Conservation (phyloP, 2,113 vertebrate species). For the Fulmarus glacialis region DNA sequence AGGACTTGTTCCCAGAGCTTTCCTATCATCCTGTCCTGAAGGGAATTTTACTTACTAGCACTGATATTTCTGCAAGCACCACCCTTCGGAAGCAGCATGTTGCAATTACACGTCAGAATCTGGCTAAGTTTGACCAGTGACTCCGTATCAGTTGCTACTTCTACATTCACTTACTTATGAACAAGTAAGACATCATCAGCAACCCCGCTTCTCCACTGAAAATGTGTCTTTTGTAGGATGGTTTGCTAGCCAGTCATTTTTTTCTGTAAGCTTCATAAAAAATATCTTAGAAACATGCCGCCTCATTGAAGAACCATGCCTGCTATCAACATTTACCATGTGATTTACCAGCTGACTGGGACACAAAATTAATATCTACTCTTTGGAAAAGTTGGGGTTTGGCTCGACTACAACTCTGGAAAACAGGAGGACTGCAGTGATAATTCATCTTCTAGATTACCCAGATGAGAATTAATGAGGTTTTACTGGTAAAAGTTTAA, state of each 20-base stretch:
- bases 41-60: neutral
- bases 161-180: neutral
- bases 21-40: neutral
- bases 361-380: neutral
- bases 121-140: neutral
- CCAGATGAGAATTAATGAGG: neutral
- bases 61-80: slow-evolving; percentile 16
- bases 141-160: neutral
- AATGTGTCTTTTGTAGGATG: neutral
- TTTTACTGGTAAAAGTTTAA: neutral
- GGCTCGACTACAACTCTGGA: neutral
- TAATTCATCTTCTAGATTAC: neutral
- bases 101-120: neutral
- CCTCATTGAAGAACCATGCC: neutral
- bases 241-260: neutral
- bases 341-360: neutral
- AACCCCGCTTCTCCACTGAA: neutral
- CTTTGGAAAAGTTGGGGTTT: neutral
- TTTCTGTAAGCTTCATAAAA: neutral
- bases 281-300: neutral
- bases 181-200: neutral
- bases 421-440: neutral
- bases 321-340: neutral
- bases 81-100: slow-evolving; percentile 7
- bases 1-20: neutral